Base-by-base conservation (phyloP, 2,888 invertebrate species). In the Pycnomerus fuliginosus region DNA sequence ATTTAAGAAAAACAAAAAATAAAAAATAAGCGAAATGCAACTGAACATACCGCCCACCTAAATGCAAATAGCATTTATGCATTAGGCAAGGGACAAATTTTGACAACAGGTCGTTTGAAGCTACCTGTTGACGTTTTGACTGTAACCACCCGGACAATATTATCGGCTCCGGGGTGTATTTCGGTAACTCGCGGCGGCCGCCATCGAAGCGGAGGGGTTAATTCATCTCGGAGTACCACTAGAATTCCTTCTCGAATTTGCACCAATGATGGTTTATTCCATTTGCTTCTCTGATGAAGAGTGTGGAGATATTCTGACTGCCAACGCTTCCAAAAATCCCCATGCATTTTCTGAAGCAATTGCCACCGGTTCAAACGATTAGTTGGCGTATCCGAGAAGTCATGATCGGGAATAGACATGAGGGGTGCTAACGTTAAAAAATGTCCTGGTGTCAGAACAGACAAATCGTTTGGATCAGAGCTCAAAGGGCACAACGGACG, bases 381-480 rank as follows among this genome's bases (percentile, higher is more conserved):
- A 8, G 5, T n/a, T 4, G 4, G 5, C 27, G 11, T n/a, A 4
- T 8, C 8, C 27, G 27, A 10, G 8, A 27, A 11, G 4, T 4
- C 8, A 27, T 4, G 27, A 4, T 27, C 27, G 11, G 27, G 27
- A 10, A 11, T 7, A 8, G 27, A 5, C 4, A 10, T 4, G 7
- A 27, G 10, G 10, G 27, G n/a, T 4, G 4, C 27, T 4, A 11
- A 7, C 7, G 27, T 27, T 4, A 27, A 10, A 10, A 27, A 27
- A 27, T 27, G 27, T 4, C 27, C 27, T 7, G 11, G 27, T 30
- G 30, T 30, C 5, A 30, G 30, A 4, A 14, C 13, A 7, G 5
- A 14, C 3, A 14, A 10, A 14, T 30, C 15, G 11, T 30, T 14
- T 5, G 30, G 30, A 14, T 14, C 10, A 3, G 30, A 13, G 14